A percentile compares a stretch with the other conserved stretches of the same genome.
Evolutionary conservation across 2,113 vertebrate species (phyloP).

Genomic region (Ascaphus truei): DNA sequence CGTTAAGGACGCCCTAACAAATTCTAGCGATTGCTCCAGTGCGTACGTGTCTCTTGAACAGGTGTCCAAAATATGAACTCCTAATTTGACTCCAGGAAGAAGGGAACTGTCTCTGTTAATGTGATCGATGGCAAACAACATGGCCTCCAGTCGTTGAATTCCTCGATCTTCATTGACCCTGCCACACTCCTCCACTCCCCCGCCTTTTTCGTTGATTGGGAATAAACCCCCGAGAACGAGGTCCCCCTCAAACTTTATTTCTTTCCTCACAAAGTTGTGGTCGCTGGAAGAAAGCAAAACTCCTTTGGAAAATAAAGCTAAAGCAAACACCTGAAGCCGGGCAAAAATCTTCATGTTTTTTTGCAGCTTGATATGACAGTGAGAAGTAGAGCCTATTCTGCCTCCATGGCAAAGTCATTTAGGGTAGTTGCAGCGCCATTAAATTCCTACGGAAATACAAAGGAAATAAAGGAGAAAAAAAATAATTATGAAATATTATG

Average conservation of each 20-base stretch:
- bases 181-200: slow-evolving; percentile 89
- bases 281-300: slow-evolving; percentile 79
- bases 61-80: slow-evolving; percentile 95
- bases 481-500: background rate
- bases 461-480: slow-evolving; percentile 38
- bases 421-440: slow-evolving; percentile 54
- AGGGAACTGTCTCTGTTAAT: slow-evolving; percentile 85
- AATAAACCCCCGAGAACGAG: slow-evolving; percentile 93
- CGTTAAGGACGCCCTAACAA: slow-evolving; percentile 93
- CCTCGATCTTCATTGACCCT: slow-evolving; percentile 92
- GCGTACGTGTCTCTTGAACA: slow-evolving; percentile 96
- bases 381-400: slow-evolving; percentile 48
- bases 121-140: slow-evolving; percentile 94
- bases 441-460: slow-evolving; percentile 63
- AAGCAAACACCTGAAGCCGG: slow-evolving; percentile 66
- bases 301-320: slow-evolving; percentile 82
- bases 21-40: slow-evolving; percentile 95
- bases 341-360: slow-evolving; percentile 73
- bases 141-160: slow-evolving; percentile 94
- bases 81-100: slow-evolving; percentile 86
- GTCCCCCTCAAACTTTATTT: slow-evolving; percentile 96
- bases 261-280: slow-evolving; percentile 79
- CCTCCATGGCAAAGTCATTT: slow-evolving; percentile 63
- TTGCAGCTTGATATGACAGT: slow-evolving; percentile 47
- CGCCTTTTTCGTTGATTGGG: slow-evolving; percentile 95